A percentile compares a stretch with the other conserved stretches of the same genome.
Conservation (phyloP, 2,797 vertebrate species). For the Ateles fusciceps region DNA sequence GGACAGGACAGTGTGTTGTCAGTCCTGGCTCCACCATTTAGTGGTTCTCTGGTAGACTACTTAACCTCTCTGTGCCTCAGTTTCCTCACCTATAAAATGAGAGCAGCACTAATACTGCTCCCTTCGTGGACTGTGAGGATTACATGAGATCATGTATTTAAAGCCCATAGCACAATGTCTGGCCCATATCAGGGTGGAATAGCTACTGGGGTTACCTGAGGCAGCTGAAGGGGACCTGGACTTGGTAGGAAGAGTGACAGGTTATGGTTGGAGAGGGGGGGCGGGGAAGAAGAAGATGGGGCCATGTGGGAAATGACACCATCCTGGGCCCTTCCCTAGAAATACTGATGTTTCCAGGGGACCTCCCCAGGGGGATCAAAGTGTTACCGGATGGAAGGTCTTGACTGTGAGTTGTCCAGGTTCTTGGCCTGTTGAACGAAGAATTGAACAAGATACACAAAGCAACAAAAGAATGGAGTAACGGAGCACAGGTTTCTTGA, state of each 20-base stretch:
- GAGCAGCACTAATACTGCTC: not conserved
- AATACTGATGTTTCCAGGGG: not conserved
- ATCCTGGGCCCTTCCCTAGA: not conserved
- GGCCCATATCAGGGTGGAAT: no score
- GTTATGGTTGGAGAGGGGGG: not conserved
- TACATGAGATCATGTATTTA: not conserved
- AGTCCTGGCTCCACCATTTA: not conserved
- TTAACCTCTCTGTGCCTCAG: not conserved
- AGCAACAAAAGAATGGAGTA: no score
- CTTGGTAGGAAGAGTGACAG: not conserved
- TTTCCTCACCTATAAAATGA: not conserved
- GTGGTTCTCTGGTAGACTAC: not conserved
- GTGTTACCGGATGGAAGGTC: no score
- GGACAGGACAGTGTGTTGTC: not conserved
- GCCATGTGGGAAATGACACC: not conserved
- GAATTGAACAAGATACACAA: no score
- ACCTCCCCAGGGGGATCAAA: not conserved
- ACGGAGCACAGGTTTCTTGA: no score
- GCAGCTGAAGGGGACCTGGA: not conserved
- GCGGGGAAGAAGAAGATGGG: not conserved
- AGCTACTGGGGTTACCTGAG: no score
- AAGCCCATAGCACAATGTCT: not conserved
- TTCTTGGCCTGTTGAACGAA: no score
- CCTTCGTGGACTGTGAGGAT: not conserved
- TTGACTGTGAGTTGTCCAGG: no score